Percentiles rank a stretch among this genome's conserved stretches.
phyloP scores from a whole-genome alignment of 1,140 invertebrate species.

The Penaeus chinensis region DNA sequence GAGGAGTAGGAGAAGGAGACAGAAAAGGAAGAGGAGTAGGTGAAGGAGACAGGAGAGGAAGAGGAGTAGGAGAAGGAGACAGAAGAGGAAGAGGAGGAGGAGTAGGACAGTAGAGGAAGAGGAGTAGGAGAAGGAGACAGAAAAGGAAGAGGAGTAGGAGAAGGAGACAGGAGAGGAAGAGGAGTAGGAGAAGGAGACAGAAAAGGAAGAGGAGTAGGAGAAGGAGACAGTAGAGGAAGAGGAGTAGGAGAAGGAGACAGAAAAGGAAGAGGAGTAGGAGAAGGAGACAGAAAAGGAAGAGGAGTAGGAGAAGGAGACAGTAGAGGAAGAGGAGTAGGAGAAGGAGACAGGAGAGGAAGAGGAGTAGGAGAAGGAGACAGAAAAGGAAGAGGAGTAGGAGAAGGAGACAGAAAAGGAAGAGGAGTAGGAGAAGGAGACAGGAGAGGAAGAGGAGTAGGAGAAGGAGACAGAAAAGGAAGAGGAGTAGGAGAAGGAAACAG shows the following conservation, averaged over 20 bases:
- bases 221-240: constrained; percentile 27
- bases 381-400: constrained; percentile 34
- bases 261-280: constrained; percentile 32
- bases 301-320: constrained; percentile 25
- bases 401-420: constrained; percentile 30
- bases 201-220: constrained; percentile 34
- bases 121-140: constrained; percentile 36
- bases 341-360: constrained; percentile 30
- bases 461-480: not conserved
- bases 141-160: constrained; percentile 14
- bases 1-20: constrained; percentile 4
- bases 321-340: constrained; percentile 24
- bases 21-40: not conserved
- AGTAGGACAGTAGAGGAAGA: constrained; percentile 38
- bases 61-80: not conserved
- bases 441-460: constrained; percentile 30
- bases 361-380: constrained; percentile 38
- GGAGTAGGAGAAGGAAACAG: not conserved
- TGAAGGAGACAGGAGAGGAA: too few species aligned
- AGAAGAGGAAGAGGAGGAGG: constrained; percentile 22
- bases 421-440: constrained; percentile 31
- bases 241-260: constrained; percentile 31
- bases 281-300: constrained; percentile 29
- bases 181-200: constrained; percentile 38
- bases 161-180: constrained; percentile 31